Evolutionary conservation across 2,113 vertebrate species (phyloP), one percentile per base, ranked within the genome.

Genomic region (Urocolius indicus): DNA sequence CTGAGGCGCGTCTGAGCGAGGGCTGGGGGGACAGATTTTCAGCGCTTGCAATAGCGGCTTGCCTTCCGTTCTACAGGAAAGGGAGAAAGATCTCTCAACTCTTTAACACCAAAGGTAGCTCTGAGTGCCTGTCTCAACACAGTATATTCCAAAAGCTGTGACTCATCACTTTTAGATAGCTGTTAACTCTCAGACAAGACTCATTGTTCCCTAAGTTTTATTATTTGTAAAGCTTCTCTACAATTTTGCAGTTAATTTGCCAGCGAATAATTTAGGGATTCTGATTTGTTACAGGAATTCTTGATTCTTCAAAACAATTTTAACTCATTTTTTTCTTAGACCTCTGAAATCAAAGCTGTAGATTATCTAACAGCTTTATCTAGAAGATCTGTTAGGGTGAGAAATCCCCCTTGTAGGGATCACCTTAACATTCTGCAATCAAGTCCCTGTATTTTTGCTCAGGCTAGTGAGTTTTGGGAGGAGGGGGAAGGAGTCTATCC

Each of bases 221-320:
- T 69, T 73, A 30, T 34, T 59, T 45, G 5, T 59, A 32, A 81
- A 59, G 22, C 55, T 83, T 68, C 29, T 71, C 36, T 87, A 9
- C 17, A 22, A 13, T 74, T 73, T 90, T 69, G 30, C 27, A 4
- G 5, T 73, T 41, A 34, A 9, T 15, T 73, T 69, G 3, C 11
- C 3, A 1, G 43, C 38, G 46, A 78, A 18, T 43, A 46, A 1
- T 46, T 49, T 8, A 58, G 63, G 74, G 75, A 83, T 66, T 88
- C 45, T 27, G 4, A 36, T 73, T 26, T 34, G 8, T 11, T 76
- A 7, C 0, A 0, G n/a, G 7, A 77, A 46, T 84, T 88, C 36
- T n/a, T 61, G 49, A n/a, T 66, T 32, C 52, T 78, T 81, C 16
- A 59, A 54, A 38, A 34, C 34, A 62, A 58, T 46, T 66, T 30